Conservation (phyloP, 2,888 invertebrate species). For the Galeruca laticollis region DNA sequence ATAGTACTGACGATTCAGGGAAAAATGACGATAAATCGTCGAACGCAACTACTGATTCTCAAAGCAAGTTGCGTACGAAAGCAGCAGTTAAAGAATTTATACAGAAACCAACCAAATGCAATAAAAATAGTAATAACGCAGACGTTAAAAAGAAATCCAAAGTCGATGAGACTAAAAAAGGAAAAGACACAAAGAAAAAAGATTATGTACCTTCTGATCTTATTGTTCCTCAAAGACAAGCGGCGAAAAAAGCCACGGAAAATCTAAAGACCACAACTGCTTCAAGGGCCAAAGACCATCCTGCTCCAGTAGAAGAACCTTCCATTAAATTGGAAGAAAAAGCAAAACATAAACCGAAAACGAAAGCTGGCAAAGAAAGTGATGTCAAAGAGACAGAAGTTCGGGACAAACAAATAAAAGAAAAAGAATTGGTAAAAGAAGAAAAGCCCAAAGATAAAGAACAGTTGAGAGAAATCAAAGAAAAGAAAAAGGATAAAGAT, state of each 20-base stretch:
- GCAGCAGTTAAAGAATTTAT: conserved; percentile 88
- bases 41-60: conserved; percentile 76
- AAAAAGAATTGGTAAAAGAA: conserved; percentile 63
- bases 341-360: conserved; percentile 54
- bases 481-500: conserved; percentile 50
- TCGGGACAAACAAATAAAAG: conserved; percentile 47
- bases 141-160: conserved; percentile 46
- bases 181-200: conserved; percentile 64
- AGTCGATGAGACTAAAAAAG: conserved; percentile 44
- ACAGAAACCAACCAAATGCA: conserved; percentile 62
- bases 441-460: conserved; percentile 57
- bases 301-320: conserved; percentile 46
- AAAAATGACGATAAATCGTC: conserved; percentile 72
- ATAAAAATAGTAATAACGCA: conserved; percentile 58
- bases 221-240: conserved; percentile 90
- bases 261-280: conserved; percentile 81
- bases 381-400: conserved; percentile 43
- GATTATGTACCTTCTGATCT: conserved; percentile 79
- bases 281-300: conserved; percentile 62
- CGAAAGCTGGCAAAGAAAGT: conserved; percentile 53
- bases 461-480: conserved; percentile 41
- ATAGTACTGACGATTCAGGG: conserved; percentile 72
- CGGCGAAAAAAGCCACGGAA: conserved; percentile 91
- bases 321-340: conserved; percentile 51
- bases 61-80: conserved; percentile 80